Percentiles rank a stretch among this genome's conserved stretches.
Evolutionary conservation across 2,113 vertebrate species (phyloP).

Genomic region (Sialia sialis): DNA sequence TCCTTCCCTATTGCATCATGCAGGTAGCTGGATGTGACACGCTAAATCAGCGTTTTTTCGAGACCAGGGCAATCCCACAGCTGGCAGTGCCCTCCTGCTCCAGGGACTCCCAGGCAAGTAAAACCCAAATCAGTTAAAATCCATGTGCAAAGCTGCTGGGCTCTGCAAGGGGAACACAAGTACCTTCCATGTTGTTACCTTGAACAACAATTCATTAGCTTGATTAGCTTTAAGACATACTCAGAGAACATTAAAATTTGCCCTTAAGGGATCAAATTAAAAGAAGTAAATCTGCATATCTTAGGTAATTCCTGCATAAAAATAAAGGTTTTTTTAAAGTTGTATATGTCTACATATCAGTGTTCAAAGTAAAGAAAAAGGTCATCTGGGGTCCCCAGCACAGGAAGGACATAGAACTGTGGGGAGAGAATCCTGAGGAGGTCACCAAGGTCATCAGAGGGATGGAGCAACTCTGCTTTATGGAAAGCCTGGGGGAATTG

Average conservation of each 20-base stretch:
- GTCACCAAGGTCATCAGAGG: background rate
- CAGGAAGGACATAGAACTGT: background rate
- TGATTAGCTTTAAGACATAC: background rate
- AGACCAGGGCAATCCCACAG: background rate
- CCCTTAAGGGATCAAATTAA: background rate
- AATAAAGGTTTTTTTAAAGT: background rate
- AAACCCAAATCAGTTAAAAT: background rate
- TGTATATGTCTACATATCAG: background rate
- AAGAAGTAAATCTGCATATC: background rate
- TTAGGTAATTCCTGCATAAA: background rate
- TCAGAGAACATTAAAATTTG: background rate
- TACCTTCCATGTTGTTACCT: background rate
- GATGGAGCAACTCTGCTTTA: background rate
- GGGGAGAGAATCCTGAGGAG: background rate
- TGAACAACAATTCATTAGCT: background rate
- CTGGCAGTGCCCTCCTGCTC: background rate
- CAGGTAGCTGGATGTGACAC: background rate
- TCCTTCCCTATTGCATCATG: constrained; percentile 15
- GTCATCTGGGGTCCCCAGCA: background rate
- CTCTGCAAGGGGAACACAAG: background rate
- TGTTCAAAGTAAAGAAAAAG: background rate
- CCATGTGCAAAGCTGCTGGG: background rate
- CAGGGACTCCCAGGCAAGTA: background rate
- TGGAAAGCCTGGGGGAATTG: background rate
- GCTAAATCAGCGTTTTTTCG: background rate